These are phyloP conservation scores for Muscina levida DNA, from an alignment of 2,888 invertebrate species.

Conservation along the genomic window DNA sequence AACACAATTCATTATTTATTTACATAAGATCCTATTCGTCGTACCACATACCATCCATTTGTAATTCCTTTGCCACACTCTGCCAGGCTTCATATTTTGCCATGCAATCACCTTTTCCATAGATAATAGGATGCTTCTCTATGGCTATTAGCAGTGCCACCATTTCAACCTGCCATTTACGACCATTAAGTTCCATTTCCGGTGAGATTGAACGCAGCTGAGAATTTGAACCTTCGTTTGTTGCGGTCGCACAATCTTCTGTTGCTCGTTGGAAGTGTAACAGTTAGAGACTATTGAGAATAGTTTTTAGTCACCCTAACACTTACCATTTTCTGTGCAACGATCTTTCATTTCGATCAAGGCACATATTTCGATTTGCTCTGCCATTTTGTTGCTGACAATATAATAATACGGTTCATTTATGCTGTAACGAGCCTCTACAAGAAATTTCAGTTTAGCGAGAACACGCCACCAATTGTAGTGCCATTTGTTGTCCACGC, in stretches of 20 bases:
- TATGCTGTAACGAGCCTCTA: constrained; percentile 68
- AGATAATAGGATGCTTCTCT: constrained; percentile 67
- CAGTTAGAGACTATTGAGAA: too few species aligned
- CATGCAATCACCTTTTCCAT: constrained; percentile 14
- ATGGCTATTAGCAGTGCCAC: constrained; percentile 66
- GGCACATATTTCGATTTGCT: constrained; percentile 71
- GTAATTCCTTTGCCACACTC: constrained; percentile 67
- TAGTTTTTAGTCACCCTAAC: too few species aligned
- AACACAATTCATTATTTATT: too few species aligned
- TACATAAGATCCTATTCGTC: too few species aligned
- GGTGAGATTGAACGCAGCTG: background rate
- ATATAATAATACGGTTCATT: constrained; percentile 74
- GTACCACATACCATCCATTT: constrained; percentile 68
- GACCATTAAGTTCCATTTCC: background rate
- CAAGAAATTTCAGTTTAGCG: constrained; percentile 70
- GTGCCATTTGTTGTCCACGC: constrained; percentile 73
- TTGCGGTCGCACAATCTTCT: too few species aligned
- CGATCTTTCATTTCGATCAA: constrained; percentile 56
- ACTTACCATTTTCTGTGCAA: constrained; percentile 61
- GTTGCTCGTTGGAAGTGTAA: too few species aligned
- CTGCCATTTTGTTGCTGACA: constrained; percentile 71
- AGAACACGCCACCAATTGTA: constrained; percentile 72
- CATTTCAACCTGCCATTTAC: constrained; percentile 36
- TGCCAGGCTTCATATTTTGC: constrained; percentile 70
- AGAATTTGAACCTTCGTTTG: too few species aligned